phyloP scores from a whole-genome alignment of 2,888 invertebrate genomes.

The Mimachlamys varia region DNA sequence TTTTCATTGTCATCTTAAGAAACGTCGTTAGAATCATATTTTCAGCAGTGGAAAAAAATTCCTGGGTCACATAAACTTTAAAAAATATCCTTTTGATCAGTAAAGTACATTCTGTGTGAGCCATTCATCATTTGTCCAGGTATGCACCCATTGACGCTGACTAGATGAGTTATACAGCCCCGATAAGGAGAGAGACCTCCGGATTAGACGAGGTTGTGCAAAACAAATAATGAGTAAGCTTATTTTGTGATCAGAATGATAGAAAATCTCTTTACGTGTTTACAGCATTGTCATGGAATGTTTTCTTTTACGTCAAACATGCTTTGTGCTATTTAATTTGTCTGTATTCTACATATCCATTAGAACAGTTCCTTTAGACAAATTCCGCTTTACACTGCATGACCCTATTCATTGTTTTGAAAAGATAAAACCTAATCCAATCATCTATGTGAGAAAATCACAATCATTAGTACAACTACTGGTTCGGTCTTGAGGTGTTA shows the following conservation, averaged over 20 bases:
- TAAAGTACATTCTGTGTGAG: slow-evolving; percentile 11
- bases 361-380: neutral
- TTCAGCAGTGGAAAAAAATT: neutral
- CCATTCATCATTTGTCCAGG: slow-evolving; percentile 28
- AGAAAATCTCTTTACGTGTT: neutral
- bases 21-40: slow-evolving; percentile 15
- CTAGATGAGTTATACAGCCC: neutral
- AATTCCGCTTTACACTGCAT: neutral
- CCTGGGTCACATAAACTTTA: slow-evolving; percentile 31
- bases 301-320: neutral
- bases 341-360: neutral
- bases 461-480: too few species aligned
- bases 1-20: slow-evolving; percentile 27
- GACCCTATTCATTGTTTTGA: neutral
- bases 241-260: neutral
- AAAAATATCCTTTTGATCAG: slow-evolving; percentile 29
- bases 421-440: too few species aligned
- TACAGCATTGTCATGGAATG: slow-evolving; percentile 10
- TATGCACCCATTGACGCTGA: slow-evolving; percentile 31
- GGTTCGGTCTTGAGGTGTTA: too few species aligned
- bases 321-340: neutral
- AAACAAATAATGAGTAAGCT: slow-evolving; percentile 21
- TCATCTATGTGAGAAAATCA: too few species aligned
- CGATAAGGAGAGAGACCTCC: neutral
- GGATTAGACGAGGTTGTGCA: slow-evolving; percentile 7